Conservation (phyloP, 2,113 vertebrate species). For the Irena cyanogastra region DNA sequence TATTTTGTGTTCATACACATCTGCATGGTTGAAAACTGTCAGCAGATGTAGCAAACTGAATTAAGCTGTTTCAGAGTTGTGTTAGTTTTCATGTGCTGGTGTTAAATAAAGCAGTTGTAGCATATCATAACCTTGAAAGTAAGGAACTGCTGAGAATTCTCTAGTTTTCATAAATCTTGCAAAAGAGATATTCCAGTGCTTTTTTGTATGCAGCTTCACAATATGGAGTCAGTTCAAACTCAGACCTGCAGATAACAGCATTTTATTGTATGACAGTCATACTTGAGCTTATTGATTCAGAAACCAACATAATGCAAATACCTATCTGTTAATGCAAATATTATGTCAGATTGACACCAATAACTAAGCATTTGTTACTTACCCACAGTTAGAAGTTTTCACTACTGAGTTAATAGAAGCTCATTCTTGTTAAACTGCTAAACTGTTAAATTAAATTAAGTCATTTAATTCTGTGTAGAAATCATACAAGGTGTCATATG, state of each 20-base stretch:
- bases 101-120: neutral
- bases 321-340: neutral
- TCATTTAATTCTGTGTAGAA: neutral
- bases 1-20: neutral
- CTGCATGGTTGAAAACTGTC: neutral
- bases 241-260: neutral
- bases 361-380: neutral
- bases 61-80: neutral
- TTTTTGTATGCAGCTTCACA: fast-evolving
- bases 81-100: neutral
- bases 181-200: neutral
- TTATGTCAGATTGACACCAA: neutral
- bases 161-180: neutral
- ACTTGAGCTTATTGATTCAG: neutral
- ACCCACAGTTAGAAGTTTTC: neutral
- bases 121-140: neutral
- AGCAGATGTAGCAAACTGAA: neutral
- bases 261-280: neutral
- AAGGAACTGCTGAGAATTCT: neutral
- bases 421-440: neutral
- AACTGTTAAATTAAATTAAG: too few relatives aligned
- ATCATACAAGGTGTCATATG: neutral
- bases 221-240: neutral
- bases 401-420: neutral
- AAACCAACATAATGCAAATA: neutral